Base-by-base conservation (phyloP, 2,888 invertebrate species). In the Mellilla xanthometata region DNA sequence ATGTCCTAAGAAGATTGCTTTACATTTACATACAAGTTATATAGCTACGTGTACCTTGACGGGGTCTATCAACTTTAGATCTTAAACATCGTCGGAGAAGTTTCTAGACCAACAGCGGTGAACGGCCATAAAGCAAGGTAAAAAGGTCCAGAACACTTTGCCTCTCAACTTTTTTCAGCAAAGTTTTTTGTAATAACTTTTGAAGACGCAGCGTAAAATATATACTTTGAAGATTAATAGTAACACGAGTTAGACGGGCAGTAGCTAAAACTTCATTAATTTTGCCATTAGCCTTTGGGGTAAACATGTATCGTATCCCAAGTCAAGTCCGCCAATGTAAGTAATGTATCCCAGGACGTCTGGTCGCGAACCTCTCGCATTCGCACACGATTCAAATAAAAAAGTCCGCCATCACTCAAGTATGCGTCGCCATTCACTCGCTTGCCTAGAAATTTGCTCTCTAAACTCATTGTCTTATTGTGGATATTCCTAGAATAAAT, bases 351-450 rank as follows among this genome's bases (percentile, higher is more conserved):
- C 57, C 65, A 56, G 60, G 58, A 61, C 59, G 62, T 65, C 64
- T 65, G 60, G 57, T 58, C 63, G 74, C 73, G 68, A 74, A 71
- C 64, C 69, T 63, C 81, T 62, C 81, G 80, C 89, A 89, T 89
- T 88, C 84, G 73, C 73, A 84, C 89, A 89, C 89, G 89, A 86
- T 85, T 89, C 88, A 88, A 89, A 89, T 89, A 89, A 88, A 88
- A 87, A 88, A 89, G 87, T 82, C 81, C 84, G 73, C 82, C 77
- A 82, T 87, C 88, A 87, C 85, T 88, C 88, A 88, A 89, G 85
- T 88, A 89, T 88, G 88, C 89, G 83, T 75, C 83, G 81, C 84
- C 78, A 83, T 87, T 84, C 83, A 81, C 80, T 78, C 76, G 81
- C 76, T 74, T 77, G 81, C 80, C 81, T 77, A 80, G 82, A 82